Evolutionary conservation across 2,888 invertebrate genomes (phyloP), one percentile per base, ranked within the genome.

Genomic region (Camponotus fellah): DNA sequence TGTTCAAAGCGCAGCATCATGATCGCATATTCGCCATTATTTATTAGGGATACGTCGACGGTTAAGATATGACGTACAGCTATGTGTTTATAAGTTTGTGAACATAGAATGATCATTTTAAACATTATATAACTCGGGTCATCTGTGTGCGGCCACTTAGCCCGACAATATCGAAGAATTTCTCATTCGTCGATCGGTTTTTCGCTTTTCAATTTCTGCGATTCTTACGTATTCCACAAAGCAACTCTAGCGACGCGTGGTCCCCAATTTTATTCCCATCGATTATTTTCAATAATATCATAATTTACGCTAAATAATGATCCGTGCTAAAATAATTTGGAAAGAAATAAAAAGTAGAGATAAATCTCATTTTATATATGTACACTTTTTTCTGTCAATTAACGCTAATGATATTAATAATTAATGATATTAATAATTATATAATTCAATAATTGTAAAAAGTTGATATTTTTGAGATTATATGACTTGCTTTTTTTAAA

Each of bases 1-100:
- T 91, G 88, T 92, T 92, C 83, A 86, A 92, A 92, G 92, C 91
- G 92, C 91, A 90, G 89, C 85, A 90, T 88, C 71, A 80, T 87
- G 82, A 85, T 88, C 88, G 49, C 49, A 89, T 91, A 87, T 89
- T 89, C 83, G 76, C 89, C 72, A 83, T 83, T 85, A 88, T 87
- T 89, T 89, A 90, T 86, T 85, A 90, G 79, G 85, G 82, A 87
- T 83, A 82, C 85, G 80, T 82, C 71, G 80, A 87, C 82, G 84
- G 65, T 82, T 68, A 77, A 87, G 80, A 81, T 84, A 81, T 85
- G 65, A 85, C 77, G 84, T 84, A 88, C 82, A 85, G 53, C 76
- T 86, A 88, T 77, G 75, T 65, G 75, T 86, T 87, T 87, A 85
- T 88, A 88, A 77, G 53, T 87, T 87, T 43, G 77, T 80, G 83